A percentile compares a stretch with the other conserved stretches of the same genome.
These are phyloP conservation scores for Brotula barbata DNA, from an alignment of 2,797 vertebrate species.

Conservation along the genomic window DNA sequence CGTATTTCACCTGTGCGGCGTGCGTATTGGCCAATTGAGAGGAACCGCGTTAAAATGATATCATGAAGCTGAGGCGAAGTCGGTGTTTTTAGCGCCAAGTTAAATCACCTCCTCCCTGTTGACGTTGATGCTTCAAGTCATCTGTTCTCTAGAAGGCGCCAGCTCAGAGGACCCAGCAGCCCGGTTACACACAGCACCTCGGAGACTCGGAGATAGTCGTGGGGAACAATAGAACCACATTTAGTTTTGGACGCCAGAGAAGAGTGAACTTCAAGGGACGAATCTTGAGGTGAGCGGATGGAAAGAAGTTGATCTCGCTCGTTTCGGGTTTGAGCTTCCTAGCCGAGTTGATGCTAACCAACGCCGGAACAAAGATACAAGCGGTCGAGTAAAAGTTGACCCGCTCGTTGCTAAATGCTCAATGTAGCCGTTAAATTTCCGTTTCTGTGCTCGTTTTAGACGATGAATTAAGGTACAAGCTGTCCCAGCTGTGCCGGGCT, in stretches of 20 bases:
- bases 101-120: conserved; percentile 73
- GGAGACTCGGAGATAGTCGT: no score
- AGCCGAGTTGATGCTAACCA: no score
- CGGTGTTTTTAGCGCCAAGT: conserved; percentile 68
- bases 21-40: accelerated
- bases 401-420: no score
- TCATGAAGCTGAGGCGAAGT: neutral
- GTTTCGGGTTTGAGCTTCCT: no score
- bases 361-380: neutral
- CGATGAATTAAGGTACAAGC: neutral
- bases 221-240: neutral
- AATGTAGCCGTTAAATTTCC: accelerated
- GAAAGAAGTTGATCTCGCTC: neutral
- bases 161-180: conserved; percentile 65
- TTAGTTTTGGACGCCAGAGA: neutral
- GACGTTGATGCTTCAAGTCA: conserved; percentile 67
- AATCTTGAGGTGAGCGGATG: conserved; percentile 66
- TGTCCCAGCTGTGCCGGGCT: conserved; percentile 30
- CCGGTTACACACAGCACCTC: conserved; percentile 21
- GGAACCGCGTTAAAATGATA: accelerated
- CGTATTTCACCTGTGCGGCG: accelerated
- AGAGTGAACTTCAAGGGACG: conserved; percentile 63
- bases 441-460: neutral
- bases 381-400: no score
- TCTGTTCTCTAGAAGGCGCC: conserved; percentile 73